Evolutionary conservation across 92 coral and sea anemone genomes (phyloP), one percentile per base, ranked within the genome.

Genomic region (Palythoa grandiflora): DNA sequence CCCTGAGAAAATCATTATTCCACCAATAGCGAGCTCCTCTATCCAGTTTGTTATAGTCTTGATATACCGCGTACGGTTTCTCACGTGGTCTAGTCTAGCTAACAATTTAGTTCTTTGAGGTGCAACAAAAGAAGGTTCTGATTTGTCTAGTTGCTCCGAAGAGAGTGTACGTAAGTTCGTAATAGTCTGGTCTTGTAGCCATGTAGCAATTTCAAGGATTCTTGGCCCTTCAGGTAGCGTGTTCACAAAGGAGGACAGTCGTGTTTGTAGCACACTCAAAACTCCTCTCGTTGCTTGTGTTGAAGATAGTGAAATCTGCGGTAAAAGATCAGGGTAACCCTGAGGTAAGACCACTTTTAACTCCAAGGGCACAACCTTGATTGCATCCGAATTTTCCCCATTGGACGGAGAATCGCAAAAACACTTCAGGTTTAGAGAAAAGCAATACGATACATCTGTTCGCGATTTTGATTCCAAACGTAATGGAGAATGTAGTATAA

Each of bases 21-120:
- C 93, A 63, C 60, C 71, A 52, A 96, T 38, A 48, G 90, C 84
- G 12, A 93, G 83, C 84, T 96, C 97, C 35, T 95, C 75, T 15
- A 86, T 71, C 98, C 99, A 96, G 35, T 90, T 84, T 35, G 95
- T 78, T 9, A 96, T 71, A 7, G 90, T 89, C 83, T 90, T 95
- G 9, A 92, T 63, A 91, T 95, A 96, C 14, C 92, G 90, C 1
- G 83, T 89, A 76, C 94, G 89, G 70, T 91, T 93, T 59, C 99
- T 78, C 98, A 96, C 95, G 86, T 96, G 99, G 52, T 96, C 99
- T 78, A 96, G 53, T 87, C 72, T 93, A 6, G 92, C 55, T 51
- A 96, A 79, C 78, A 90, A 80, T n/a, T 90, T 81, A 65, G 54
- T 78, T 39, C 83, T 40, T 48, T 71, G 38, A 15, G 75, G 11